A percentile compares a stretch with the other conserved stretches of the same genome.
These are phyloP conservation scores for Threskiornis aethiopicus DNA, from an alignment of 2,797 vertebrate species.

Conservation along the genomic window DNA sequence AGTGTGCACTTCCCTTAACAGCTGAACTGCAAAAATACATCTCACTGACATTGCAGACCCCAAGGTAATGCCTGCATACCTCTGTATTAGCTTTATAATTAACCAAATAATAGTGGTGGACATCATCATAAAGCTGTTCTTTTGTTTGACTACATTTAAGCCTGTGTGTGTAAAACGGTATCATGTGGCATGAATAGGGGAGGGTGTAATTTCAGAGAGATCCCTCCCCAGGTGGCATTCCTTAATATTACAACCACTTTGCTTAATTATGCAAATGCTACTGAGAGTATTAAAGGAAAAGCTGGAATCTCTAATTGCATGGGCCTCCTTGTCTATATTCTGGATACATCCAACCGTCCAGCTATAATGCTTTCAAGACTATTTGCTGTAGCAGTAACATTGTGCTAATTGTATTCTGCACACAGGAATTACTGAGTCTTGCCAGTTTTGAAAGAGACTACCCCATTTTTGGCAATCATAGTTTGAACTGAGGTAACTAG, in stretches of 20 bases:
- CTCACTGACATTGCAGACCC: background rate
- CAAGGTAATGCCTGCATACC: background rate
- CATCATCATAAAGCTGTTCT: background rate
- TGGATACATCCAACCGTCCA: background rate
- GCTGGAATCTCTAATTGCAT: background rate
- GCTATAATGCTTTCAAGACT: background rate
- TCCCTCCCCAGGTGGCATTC: background rate
- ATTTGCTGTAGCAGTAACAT: background rate
- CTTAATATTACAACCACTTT: background rate
- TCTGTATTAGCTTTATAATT: background rate
- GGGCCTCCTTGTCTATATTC: background rate
- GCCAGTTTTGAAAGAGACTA: background rate
- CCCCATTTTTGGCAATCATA: background rate
- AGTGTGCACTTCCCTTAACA: background rate
- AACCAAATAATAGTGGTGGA: background rate
- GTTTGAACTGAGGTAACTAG: background rate
- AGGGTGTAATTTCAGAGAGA: background rate
- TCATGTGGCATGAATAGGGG: background rate
- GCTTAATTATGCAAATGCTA: slow-evolving; percentile 7
- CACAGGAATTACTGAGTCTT: background rate
- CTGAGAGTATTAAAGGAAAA: background rate
- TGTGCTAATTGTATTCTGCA: background rate
- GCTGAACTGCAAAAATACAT: background rate
- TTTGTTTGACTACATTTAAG: background rate
- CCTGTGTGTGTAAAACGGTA: rapidly evolving